Evolutionary conservation across 2,797 vertebrate genomes (phyloP).

Genomic region (Ispidina picta): DNA sequence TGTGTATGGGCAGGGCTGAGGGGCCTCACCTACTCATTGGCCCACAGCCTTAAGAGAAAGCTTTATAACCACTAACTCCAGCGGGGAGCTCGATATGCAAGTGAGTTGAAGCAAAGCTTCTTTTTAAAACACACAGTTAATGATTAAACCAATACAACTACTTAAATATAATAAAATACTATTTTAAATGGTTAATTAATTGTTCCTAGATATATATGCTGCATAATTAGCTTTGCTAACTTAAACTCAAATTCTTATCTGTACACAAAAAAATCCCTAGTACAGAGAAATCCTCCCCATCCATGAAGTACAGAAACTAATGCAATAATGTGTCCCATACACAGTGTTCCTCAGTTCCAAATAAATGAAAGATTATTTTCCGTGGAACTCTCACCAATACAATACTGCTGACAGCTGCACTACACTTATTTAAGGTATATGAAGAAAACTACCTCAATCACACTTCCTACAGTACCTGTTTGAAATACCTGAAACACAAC

Average conservation of each 20-base stretch:
- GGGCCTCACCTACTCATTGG: neutral
- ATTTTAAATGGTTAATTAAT: neutral
- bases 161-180: neutral
- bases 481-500: neutral
- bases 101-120: neutral
- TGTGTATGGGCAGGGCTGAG: neutral
- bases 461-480: neutral
- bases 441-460: neutral
- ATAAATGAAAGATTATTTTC: neutral
- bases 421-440: neutral
- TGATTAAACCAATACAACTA: neutral
- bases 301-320: neutral
- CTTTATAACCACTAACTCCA: neutral
- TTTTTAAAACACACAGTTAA: neutral
- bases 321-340: neutral
- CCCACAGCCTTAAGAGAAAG: neutral
- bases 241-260: slow-evolving; percentile 1
- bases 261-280: neutral
- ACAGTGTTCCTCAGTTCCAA: neutral
- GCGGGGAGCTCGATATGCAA: neutral
- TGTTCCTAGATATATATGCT: neutral
- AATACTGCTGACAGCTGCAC: neutral
- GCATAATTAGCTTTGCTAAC: neutral
- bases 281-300: neutral
- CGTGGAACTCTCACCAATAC: neutral